Conservation (phyloP, 2,888 invertebrate species). For the Eilema sororculum region DNA sequence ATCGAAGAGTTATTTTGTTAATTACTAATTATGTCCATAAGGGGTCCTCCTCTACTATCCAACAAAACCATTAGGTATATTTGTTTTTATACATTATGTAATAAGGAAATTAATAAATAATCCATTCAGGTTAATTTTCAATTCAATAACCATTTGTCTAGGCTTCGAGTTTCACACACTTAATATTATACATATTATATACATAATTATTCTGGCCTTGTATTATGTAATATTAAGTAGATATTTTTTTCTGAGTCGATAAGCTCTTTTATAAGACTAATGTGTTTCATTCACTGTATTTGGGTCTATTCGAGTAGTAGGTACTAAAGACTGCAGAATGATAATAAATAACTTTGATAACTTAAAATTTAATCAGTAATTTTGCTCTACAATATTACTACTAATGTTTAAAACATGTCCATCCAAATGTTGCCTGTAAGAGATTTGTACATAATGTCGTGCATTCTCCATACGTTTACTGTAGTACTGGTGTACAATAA, state of each 20-base stretch:
- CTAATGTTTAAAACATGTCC: no score
- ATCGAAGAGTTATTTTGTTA: no score
- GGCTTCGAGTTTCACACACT: neutral
- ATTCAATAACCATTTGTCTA: neutral
- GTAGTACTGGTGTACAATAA: no score
- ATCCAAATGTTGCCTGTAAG: no score
- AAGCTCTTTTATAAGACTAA: neutral
- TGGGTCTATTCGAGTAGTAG: neutral
- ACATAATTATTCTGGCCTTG: neutral
- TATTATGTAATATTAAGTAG: conserved; percentile 1
- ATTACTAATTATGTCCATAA: no score
- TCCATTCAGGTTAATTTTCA: neutral
- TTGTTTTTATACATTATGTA: neutral
- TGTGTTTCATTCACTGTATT: neutral
- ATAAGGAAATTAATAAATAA: neutral
- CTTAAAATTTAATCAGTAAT: no score
- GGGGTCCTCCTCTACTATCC: no score
- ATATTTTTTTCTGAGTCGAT: neutral
- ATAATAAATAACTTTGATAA: no score
- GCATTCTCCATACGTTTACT: no score
- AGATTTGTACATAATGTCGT: no score
- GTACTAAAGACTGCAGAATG: no score
- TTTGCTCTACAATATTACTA: no score
- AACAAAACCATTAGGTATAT: neutral
- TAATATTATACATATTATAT: neutral